Base-by-base conservation (phyloP, 2,797 vertebrate species). In the Epinephelus coioides region DNA sequence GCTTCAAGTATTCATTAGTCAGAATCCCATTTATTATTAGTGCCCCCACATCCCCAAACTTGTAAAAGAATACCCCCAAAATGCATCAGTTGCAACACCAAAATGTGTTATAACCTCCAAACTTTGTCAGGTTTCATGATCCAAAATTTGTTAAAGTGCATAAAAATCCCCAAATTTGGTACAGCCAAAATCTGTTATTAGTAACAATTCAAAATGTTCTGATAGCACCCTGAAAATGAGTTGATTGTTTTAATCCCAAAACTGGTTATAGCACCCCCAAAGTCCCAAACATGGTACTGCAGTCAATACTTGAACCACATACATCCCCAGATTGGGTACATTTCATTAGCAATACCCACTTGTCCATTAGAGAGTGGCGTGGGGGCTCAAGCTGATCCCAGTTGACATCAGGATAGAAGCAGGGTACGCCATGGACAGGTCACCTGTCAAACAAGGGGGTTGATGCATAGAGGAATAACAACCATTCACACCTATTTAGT, bases 221-320 rank as follows among this genome's bases (percentile, higher is more conserved):
- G 12, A 3, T 1, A 14, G 2, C 27, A 6, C 23, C 17, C 15
- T 0, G 0, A 60, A 61, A 7, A 18, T 51, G 0, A 19, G 25
- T 17, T 17, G 7, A 34, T 34, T 8, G 7, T 0, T 3, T 15
- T 23, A 0, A 23, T 62, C 5, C 8, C 9, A 34, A 12, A 46
- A n/a, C 18, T 27, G 19, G 50, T 46, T 9, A 0, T n/a, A 72
- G 47, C 44, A 14, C 25, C 55, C 68, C 44, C 25, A 23, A 49
- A 17, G 8, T 70, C 47, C 46, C n/a, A 71, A 51, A 44, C 4
- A 17, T n/a, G 21, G 17, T 2, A n/a, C 6, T 54, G 34, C 57
- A 62, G 38, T 18, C 34, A 7, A 34, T 34, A 8, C 34, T 34
- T 34, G 0, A 34, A 34, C 34, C 6, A 27, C 19, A 34, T 11